Conservation (phyloP, 2,888 invertebrate species). For the Strigamia maritima region DNA sequence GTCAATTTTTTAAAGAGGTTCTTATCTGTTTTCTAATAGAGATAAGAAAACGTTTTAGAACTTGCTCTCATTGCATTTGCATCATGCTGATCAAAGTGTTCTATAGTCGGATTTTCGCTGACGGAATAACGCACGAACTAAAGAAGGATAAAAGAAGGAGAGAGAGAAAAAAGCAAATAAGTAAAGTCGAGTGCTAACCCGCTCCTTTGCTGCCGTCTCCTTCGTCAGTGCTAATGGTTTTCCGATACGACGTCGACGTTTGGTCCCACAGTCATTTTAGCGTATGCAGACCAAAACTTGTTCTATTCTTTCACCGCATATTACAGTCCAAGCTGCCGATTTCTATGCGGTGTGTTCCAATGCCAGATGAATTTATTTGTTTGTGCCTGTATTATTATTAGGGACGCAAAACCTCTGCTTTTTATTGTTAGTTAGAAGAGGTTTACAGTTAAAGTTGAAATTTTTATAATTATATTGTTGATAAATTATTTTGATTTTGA, state of each 20-base stretch:
- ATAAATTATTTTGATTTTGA: no score
- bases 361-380: not conserved
- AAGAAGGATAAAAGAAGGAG: not conserved
- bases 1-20: not conserved
- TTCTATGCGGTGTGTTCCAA: not conserved
- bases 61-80: slow-evolving; percentile 7
- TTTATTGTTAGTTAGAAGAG: no score
- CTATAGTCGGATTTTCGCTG: not conserved
- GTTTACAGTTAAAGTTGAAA: not conserved
- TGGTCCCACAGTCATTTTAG: not conserved
- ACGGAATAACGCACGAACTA: not conserved
- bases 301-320: not conserved
- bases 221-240: slow-evolving; percentile 23
- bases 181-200: slow-evolving; percentile 16
- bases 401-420: not conserved
- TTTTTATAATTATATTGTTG: not conserved
- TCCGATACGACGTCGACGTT: slow-evolving; percentile 7
- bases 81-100: slow-evolving; percentile 9
- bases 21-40: not conserved
- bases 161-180: not conserved
- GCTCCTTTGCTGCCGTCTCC: slow-evolving; percentile 11
- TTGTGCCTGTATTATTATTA: not conserved
- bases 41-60: slow-evolving; percentile 11
- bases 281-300: not conserved
- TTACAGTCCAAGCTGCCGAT: not conserved